Evolutionary conservation across 1,140 invertebrate genomes (phyloP).

Genomic region (Drosophila gunungcola): DNA sequence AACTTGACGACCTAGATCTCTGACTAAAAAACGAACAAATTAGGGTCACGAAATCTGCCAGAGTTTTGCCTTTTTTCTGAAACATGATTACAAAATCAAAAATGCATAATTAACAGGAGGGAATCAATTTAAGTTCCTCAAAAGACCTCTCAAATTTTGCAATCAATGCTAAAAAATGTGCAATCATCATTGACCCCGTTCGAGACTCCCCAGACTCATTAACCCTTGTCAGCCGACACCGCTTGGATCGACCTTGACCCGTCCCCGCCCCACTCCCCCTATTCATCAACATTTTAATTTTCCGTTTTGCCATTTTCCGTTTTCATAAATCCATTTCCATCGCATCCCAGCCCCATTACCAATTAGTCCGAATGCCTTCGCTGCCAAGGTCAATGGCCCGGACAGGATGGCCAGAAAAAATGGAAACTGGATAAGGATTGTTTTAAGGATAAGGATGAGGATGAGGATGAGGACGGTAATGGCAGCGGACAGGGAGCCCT

Average conservation of each 20-base stretch:
- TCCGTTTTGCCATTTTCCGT: conserved; percentile 21
- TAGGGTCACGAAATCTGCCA: not conserved
- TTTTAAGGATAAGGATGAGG: not conserved
- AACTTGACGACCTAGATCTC: no score
- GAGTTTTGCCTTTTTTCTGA: not conserved
- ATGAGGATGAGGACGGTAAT: conserved; percentile 17
- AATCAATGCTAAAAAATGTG: conserved; percentile 17
- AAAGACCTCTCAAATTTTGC: not conserved
- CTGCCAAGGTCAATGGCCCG: conserved; percentile 48
- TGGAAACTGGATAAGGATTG: conserved; percentile 8
- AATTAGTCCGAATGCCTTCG: conserved; percentile 34
- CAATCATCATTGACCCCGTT: conserved; percentile 18
- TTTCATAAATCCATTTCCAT: conserved; percentile 22
- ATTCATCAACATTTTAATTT: conserved; percentile 12
- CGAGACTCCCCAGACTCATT: conserved; percentile 16
- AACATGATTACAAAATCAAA: conserved; percentile 1
- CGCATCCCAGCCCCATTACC: conserved; percentile 33
- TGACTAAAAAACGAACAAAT: not conserved
- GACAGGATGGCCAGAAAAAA: conserved; percentile 5
- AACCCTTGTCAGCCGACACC: conserved; percentile 8
- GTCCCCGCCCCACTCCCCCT: not conserved
- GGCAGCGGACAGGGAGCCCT: conserved; percentile 19
- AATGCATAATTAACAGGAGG: not conserved
- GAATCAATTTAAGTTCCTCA: conserved; percentile 11
- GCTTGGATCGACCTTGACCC: conserved; percentile 33